Evolutionary conservation across 2,797 vertebrate species (phyloP), one percentile per base, ranked within the genome.

Genomic region (Zalophus californianus): DNA sequence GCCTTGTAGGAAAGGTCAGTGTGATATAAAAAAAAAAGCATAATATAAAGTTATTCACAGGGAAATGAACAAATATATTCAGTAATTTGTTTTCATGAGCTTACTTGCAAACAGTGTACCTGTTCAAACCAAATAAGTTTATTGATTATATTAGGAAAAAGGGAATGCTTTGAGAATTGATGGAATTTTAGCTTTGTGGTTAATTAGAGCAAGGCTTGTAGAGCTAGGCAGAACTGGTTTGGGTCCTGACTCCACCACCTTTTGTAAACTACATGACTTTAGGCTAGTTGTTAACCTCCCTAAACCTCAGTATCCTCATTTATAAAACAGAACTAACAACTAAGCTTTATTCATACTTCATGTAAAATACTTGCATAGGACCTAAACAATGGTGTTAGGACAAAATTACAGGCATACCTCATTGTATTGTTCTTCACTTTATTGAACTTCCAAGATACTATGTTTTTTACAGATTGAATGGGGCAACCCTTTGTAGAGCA

Each of bases 101-200:
- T 94, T 94, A 27, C 80, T 94, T 94, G 54, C 54, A 92, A 84
- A 91, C 25, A 70, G 32, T 52, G 32, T 75, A 12, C 32, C 38
- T 50, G 8, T 73, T 89, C 21, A 72, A 15, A 27, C 23, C 44
- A 90, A 38, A 32, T 50, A 79, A 11, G 11, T 79, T 15, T 70
- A 21, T 54, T 70, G 25, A 60, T 85, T 48, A 82, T 52, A 78
- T 14, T 21, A 18, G 68, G 10, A 87, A 20, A 64, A 87, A 52
- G 3, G 60, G 2, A 29, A 27, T 16, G 5, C 41, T 50, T 62
- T 52, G 70, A 80, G n/a, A 78, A 75, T 2, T 82, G 54, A 41
- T 86, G 8, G 32, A 29, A 78, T 85, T 70, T 73, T 20, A 87
- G 4, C 15, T 10, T 70, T 18, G 13, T 50, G 2, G 18, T 85